These are phyloP conservation scores for Drosophila trichaetosa DNA, from an alignment of 2,888 invertebrate species.

Conservation along the genomic window DNA sequence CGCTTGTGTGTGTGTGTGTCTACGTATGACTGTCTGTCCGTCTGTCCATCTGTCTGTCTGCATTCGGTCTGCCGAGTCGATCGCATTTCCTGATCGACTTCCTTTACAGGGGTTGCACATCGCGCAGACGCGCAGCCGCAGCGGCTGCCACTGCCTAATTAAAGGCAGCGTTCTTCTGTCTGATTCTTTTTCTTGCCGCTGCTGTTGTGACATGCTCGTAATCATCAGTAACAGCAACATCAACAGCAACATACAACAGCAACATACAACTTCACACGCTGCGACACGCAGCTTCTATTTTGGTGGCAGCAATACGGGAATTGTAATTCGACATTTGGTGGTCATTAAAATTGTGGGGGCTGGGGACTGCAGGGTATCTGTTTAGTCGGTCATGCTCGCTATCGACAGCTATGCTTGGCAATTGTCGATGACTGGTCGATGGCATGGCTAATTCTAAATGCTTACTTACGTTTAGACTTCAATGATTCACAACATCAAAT, in stretches of 20 bases:
- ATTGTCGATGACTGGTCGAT: neutral
- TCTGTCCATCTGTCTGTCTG: neutral
- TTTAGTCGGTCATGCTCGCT: neutral
- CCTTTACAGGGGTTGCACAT: slow-evolving; percentile 52
- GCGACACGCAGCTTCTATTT: slow-evolving; percentile 33
- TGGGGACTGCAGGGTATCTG: neutral
- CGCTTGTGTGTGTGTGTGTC: neutral
- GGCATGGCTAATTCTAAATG: neutral
- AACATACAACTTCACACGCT: slow-evolving; percentile 52
- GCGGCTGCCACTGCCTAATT: slow-evolving; percentile 51
- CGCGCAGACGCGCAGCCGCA: slow-evolving; percentile 40
- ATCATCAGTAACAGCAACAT: slow-evolving; percentile 14
- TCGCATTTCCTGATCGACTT: slow-evolving; percentile 40
- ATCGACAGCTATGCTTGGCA: neutral
- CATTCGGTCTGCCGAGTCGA: slow-evolving; percentile 6
- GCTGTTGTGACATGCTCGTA: slow-evolving; percentile 46
- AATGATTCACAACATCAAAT: neutral
- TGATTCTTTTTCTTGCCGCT: slow-evolving; percentile 7
- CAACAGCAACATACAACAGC: slow-evolving; percentile 3
- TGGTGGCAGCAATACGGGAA: slow-evolving; percentile 9
- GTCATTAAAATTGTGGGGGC: neutral
- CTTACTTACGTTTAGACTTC: slow-evolving; percentile 25
- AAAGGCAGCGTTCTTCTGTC: slow-evolving; percentile 25
- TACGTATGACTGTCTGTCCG: neutral
- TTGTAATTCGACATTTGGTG: slow-evolving; percentile 4